These are phyloP conservation scores for Ahaetulla prasina DNA, from an alignment of 2,113 vertebrate genomes.

Conservation along the genomic window DNA sequence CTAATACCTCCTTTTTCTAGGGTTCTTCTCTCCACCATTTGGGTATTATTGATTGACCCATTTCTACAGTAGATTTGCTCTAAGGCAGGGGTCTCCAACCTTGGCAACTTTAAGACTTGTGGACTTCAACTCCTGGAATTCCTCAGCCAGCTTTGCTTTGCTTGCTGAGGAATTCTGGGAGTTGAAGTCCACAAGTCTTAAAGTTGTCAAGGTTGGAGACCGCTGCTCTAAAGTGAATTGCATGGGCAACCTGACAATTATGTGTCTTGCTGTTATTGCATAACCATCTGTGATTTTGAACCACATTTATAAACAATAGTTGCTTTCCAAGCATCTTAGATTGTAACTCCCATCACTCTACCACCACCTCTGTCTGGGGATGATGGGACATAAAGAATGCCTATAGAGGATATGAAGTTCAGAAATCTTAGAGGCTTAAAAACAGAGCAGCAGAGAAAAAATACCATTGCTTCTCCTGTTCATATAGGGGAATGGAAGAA, in stretches of 20 bases:
- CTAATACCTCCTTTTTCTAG: neutral
- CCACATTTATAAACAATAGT: neutral
- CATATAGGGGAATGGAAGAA: neutral
- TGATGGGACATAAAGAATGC: neutral
- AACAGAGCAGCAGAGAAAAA: neutral
- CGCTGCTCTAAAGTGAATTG: neutral
- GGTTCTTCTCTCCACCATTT: neutral
- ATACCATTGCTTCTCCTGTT: neutral
- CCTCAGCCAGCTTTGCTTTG: too few relatives aligned
- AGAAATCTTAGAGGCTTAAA: neutral
- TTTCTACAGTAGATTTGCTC: neutral
- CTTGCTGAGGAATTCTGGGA: too few relatives aligned
- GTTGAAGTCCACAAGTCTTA: too few relatives aligned
- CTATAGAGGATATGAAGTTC: neutral
- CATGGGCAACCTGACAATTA: neutral
- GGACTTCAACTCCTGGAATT: too few relatives aligned
- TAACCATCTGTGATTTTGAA: neutral
- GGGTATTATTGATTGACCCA: neutral
- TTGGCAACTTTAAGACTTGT: too few relatives aligned
- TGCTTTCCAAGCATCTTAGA: neutral
- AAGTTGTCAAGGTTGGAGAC: too few relatives aligned
- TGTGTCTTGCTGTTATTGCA: neutral
- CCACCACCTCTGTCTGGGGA: neutral
- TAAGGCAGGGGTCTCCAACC: neutral
- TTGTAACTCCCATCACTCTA: neutral